These are phyloP conservation scores for Nibea coibor DNA, from an alignment of 2,113 vertebrate species.

Conservation along the genomic window DNA sequence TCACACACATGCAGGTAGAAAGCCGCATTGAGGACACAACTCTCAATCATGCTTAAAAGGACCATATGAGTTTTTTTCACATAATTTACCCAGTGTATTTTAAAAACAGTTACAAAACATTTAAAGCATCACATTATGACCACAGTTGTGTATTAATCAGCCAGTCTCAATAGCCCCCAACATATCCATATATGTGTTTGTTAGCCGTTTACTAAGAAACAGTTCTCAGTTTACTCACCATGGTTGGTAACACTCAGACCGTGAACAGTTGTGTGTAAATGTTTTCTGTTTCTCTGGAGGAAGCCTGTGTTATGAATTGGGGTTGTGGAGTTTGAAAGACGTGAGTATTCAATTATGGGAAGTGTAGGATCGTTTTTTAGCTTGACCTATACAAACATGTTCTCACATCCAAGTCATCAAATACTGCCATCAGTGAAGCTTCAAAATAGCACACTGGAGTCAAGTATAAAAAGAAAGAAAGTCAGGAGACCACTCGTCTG, in stretches of 20 bases:
- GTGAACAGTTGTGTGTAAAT: background rate
- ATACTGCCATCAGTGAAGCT: too few species aligned
- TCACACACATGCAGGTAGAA: background rate
- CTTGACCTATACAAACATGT: background rate
- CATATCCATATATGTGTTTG: background rate
- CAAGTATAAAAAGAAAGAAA: too few species aligned
- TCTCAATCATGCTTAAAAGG: background rate
- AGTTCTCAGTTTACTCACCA: background rate
- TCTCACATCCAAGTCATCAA: too few species aligned
- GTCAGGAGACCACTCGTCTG: too few species aligned
- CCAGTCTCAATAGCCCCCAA: background rate
- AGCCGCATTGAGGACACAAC: background rate
- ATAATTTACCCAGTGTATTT: background rate
- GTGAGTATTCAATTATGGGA: background rate
- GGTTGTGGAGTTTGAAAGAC: background rate
- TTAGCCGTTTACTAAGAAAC: background rate
- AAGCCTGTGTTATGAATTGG: background rate
- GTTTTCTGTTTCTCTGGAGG: background rate
- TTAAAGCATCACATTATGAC: background rate
- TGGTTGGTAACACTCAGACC: background rate
- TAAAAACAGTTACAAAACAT: background rate
- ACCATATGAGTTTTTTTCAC: constrained; percentile 5
- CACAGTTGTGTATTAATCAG: background rate
- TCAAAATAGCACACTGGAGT: too few species aligned
- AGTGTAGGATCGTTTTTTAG: background rate